Conservation (phyloP, 2,113 vertebrate species). For the Phyllostomus hastatus region DNA sequence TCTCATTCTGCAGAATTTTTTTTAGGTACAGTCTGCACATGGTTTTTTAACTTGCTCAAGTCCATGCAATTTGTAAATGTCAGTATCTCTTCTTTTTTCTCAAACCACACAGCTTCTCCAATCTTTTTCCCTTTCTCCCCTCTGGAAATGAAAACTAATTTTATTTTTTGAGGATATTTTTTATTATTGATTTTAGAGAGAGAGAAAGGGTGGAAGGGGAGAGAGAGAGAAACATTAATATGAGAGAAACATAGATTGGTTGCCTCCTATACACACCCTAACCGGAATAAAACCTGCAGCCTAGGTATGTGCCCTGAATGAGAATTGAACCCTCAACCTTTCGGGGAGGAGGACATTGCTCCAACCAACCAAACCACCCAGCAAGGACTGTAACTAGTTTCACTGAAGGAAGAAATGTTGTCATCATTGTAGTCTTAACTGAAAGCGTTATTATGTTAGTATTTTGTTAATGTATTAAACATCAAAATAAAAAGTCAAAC, state of each 20-base stretch:
- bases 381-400: neutral
- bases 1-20: neutral
- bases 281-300: neutral
- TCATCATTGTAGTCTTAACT: neutral
- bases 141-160: neutral
- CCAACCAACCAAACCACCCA: neutral
- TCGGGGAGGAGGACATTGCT: neutral
- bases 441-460: neutral
- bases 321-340: neutral
- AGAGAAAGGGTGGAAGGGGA: too few relatives aligned
- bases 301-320: neutral
- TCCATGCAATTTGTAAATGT: neutral
- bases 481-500: neutral
- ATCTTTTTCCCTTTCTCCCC: neutral
- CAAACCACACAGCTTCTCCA: neutral
- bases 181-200: too few relatives aligned
- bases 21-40: neutral
- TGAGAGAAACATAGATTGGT: too few relatives aligned
- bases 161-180: neutral
- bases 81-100: neutral
- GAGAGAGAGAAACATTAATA: too few relatives aligned
- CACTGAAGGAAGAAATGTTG: neutral
- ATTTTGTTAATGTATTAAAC: neutral
- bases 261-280: neutral
- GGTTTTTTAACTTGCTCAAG: neutral